These are phyloP conservation scores for Thermophis baileyi DNA, from an alignment of 2,113 vertebrate species.

Conservation along the genomic window DNA sequence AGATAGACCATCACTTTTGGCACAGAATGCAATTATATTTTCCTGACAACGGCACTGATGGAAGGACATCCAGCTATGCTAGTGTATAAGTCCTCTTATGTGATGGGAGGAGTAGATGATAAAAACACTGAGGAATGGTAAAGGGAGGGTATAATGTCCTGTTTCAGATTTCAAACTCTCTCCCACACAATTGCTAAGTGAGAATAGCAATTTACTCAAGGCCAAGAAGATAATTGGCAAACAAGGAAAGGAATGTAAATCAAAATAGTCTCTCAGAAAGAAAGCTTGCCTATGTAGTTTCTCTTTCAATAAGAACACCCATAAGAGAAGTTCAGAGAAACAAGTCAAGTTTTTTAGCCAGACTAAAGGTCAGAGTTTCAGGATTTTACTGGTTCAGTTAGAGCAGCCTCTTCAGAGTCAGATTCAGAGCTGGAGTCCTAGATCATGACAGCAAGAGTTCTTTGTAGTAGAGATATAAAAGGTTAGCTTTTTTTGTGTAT, in stretches of 20 bases:
- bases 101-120: background rate
- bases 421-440: background rate
- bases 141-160: background rate
- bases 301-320: background rate
- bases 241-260: background rate
- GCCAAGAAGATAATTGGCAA: background rate
- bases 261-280: background rate
- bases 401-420: background rate
- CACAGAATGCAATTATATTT: background rate
- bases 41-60: background rate
- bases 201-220: background rate
- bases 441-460: background rate
- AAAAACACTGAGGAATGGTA: background rate
- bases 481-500: background rate
- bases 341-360: background rate
- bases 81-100: background rate
- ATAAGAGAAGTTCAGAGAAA: background rate
- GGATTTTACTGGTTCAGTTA: background rate
- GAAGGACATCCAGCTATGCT: background rate
- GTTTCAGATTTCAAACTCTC: background rate
- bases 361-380: background rate
- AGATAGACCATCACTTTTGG: background rate
- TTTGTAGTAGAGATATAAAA: background rate
- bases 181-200: background rate
- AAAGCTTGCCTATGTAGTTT: background rate